These are phyloP conservation scores for Daktulosphaira vitifoliae DNA, from an alignment of 1,140 invertebrate genomes.

Conservation along the genomic window DNA sequence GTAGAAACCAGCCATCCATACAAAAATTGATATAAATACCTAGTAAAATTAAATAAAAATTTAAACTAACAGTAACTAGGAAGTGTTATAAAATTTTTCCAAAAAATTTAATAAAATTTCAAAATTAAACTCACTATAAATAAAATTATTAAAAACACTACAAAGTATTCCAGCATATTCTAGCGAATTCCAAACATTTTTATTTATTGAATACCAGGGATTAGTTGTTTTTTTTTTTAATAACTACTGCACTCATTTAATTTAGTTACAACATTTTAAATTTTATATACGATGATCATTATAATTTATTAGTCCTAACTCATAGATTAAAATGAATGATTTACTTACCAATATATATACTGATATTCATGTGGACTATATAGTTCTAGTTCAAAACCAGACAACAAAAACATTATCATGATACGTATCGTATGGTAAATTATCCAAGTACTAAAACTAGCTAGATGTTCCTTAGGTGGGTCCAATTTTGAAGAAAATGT, in stretches of 20 bases:
- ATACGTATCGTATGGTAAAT: slow-evolving; percentile 88
- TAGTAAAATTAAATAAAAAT: slow-evolving; percentile 40
- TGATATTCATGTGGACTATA: slow-evolving; percentile 95
- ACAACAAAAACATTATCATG: slow-evolving; percentile 91
- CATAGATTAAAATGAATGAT: too few species aligned
- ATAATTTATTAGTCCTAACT: too few species aligned
- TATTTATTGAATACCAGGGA: too few species aligned
- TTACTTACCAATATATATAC: slow-evolving; percentile 83
- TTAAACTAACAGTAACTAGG: background rate
- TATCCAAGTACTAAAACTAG: slow-evolving; percentile 92
- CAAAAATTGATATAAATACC: slow-evolving; percentile 90
- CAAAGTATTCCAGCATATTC: too few species aligned
- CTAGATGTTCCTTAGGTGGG: slow-evolving; percentile 60
- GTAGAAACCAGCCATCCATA: slow-evolving; percentile 90
- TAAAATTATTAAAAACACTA: too few species aligned
- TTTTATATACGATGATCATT: too few species aligned
- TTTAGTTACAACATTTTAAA: too few species aligned
- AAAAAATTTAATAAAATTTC: slow-evolving; percentile 1
- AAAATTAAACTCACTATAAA: too few species aligned
- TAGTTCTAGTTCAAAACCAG: slow-evolving; percentile 89
- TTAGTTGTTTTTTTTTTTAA: too few species aligned
- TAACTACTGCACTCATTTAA: too few species aligned
- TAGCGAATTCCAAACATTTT: too few species aligned
- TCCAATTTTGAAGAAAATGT: slow-evolving; percentile 59
- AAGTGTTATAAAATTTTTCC: background rate